Base-by-base conservation (phyloP, 2,888 invertebrate genomes). In the Heterodera filipjevi region DNA sequence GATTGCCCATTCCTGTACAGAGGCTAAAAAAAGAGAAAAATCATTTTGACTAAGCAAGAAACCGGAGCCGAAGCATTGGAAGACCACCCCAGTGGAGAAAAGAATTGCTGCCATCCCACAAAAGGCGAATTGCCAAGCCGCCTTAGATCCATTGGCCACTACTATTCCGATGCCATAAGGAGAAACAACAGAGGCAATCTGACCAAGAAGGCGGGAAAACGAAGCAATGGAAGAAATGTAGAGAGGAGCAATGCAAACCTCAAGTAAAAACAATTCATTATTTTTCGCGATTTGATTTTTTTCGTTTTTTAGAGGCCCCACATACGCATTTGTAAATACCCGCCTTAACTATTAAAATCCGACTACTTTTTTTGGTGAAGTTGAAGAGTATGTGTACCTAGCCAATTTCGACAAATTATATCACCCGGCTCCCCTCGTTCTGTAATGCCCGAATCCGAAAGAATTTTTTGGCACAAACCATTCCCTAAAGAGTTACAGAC, bases 191-290 rank as follows among this genome's bases (percentile, higher is more conserved):
- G 87, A 86, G 10, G 86, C 88, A 30, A 89, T 82, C 79, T 88
- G 87, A 22, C 85, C 88, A 80, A 86, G 85, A 32, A 88, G 81
- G 44, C 88, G 81, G 22, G 84, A 84, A 80, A 88, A 89, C 2
- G 88, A 86, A 1, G 88, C 87, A 22, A 88, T 86, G 22, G 86
- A 86, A 2, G 88, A 84, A 0, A 88, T 88, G 76, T 88, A 85
- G 19, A 80, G 76, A 6, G 88, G 88, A 59, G 88, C 87, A n/a
- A 87, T 84, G 59, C 86, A 85, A 16, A 88, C 88, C n/a, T 86
- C 83, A 77, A 87, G 85, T 44, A 77, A 3, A 6, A 49, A 19
- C n/a, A n/a, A n/a, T n/a, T n/a, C n/a, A n/a, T n/a, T n/a, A n/a
- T n/a, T n/a, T n/a, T n/a, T n/a, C n/a, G n/a, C n/a, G n/a, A n/a